These are phyloP conservation scores for Palythoa grandis DNA, from an alignment of 92 coral and sea anemone genomes.

Conservation along the genomic window DNA sequence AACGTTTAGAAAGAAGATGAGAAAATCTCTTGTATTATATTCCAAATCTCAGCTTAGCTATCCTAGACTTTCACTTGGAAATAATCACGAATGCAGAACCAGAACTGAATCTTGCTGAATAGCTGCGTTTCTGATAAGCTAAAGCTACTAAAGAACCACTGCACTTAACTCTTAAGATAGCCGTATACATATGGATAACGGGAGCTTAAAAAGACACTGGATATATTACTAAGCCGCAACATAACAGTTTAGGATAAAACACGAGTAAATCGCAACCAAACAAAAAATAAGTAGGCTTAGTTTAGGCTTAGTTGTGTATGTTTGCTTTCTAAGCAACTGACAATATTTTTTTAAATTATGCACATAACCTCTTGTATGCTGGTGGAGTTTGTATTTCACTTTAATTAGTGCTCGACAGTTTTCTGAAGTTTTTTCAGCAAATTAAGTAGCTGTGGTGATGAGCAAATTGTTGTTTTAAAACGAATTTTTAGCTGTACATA, in stretches of 20 bases:
- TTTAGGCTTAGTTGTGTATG: no score
- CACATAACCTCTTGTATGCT: no score
- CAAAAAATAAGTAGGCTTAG: no score
- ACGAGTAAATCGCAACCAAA: no score
- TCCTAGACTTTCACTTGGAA: slow-evolving; percentile 4
- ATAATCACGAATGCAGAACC: neutral
- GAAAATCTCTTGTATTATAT: slow-evolving; percentile 7
- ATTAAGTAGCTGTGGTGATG: neutral
- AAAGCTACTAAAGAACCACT: neutral
- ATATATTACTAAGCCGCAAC: no score
- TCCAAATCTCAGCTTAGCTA: neutral
- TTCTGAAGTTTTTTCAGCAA: neutral
- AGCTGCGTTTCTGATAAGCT: neutral
- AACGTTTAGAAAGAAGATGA: slow-evolving; percentile 65
- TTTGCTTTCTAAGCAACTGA: no score
- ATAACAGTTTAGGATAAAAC: no score
- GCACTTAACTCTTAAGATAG: no score
- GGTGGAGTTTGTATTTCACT: no score
- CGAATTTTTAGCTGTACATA: neutral
- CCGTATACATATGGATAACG: no score
- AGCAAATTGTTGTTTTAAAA: neutral
- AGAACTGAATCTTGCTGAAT: neutral
- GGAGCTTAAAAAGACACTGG: no score
- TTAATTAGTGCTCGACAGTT: neutral
- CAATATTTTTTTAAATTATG: no score